A percentile compares a stretch with the other conserved stretches of the same genome.
Conservation (phyloP, 2,888 invertebrate genomes). For the Magallana nippona region DNA sequence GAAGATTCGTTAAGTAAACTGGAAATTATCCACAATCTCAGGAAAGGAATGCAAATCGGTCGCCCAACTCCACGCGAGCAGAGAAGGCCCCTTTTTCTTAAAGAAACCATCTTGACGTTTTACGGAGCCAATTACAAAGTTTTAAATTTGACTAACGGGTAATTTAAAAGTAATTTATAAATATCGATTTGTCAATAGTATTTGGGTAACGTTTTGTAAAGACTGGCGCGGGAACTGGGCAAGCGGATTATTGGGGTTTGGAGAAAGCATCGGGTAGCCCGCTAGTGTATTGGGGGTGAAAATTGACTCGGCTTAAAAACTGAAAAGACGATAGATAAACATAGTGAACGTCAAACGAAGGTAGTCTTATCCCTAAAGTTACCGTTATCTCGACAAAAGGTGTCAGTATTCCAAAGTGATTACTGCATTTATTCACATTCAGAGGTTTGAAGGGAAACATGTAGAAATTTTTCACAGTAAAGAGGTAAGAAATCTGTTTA, state of each 20-base stretch:
- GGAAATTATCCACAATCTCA: neutral
- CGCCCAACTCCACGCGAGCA: neutral
- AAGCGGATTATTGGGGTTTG: slow-evolving; percentile 16
- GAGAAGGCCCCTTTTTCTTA: neutral
- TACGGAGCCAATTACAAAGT: slow-evolving; percentile 10
- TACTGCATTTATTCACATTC: slow-evolving; percentile 2
- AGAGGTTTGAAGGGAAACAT: neutral
- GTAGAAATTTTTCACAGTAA: neutral
- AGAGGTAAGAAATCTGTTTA: slow-evolving; percentile 8
- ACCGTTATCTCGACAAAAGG: neutral
- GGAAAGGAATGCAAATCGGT: neutral
- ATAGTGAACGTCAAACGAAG: neutral
- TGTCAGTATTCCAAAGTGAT: slow-evolving; percentile 10
- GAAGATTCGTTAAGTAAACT: neutral
- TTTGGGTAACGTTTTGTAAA: slow-evolving; percentile 31
- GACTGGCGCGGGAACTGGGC: neutral
- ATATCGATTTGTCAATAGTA: slow-evolving; percentile 32
- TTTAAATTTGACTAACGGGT: slow-evolving; percentile 6
- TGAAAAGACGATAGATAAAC: slow-evolving; percentile 8
- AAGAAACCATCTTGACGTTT: neutral
- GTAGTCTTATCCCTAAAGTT: neutral
- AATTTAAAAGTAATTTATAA: slow-evolving; percentile 32
- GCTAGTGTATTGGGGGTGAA: slow-evolving; percentile 23
- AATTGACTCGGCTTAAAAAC: slow-evolving; percentile 2
- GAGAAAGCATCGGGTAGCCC: slow-evolving; percentile 16